These are phyloP conservation scores for Acrocephalus scirpaceus DNA, from an alignment of 2,797 vertebrate species.

Conservation along the genomic window DNA sequence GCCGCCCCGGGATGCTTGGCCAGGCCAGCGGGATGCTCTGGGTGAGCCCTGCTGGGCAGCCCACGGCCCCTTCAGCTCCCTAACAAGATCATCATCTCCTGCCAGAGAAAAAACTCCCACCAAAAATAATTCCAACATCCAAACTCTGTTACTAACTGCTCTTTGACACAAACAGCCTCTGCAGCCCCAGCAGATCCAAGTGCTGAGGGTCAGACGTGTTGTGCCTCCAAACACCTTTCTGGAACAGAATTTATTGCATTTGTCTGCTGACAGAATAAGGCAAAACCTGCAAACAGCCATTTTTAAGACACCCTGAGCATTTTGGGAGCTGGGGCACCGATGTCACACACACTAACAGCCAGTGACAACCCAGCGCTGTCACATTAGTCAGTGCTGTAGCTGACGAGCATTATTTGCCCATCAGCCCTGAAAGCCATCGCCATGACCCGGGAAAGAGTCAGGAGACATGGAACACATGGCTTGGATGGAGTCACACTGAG, in stretches of 20 bases:
- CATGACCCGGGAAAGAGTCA: background rate
- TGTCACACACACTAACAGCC: background rate
- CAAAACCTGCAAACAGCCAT: accelerated
- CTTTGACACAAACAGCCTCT: accelerated
- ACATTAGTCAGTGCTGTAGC: background rate
- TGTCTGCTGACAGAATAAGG: background rate
- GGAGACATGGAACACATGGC: background rate
- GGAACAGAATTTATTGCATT: background rate
- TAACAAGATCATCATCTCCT: slow-evolving; percentile 88
- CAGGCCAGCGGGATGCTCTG: background rate
- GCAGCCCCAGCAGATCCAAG: accelerated
- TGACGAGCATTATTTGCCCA: background rate
- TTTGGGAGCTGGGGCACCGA: accelerated
- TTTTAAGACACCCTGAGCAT: background rate
- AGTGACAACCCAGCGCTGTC: background rate
- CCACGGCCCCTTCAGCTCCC: slow-evolving; percentile 87
- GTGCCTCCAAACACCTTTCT: background rate
- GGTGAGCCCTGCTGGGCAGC: background rate
- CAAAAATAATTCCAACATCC: background rate
- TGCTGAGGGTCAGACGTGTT: accelerated
- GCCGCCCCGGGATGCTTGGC: background rate
- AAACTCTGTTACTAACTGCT: background rate
- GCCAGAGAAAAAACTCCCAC: background rate
- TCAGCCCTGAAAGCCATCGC: background rate
- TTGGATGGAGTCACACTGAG: background rate